A percentile compares a stretch with the other conserved stretches of the same genome.
Evolutionary conservation across 2,797 vertebrate genomes (phyloP).

Genomic region (Ptychadena robeensis): DNA sequence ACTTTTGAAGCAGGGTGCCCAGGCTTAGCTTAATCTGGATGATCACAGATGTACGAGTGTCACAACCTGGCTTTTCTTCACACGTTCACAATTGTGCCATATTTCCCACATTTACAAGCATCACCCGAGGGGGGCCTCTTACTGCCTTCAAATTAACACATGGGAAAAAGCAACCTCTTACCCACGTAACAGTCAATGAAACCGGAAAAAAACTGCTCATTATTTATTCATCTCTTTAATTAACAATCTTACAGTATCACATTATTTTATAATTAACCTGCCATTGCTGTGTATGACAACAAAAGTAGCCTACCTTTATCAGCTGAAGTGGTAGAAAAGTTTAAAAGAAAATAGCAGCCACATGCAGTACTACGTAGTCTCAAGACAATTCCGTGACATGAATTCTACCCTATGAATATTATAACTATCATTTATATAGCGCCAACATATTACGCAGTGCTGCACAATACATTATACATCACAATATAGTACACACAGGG

Average conservation of each 20-base stretch:
- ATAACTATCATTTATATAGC: too few species aligned
- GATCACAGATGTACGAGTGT: constrained; percentile 43
- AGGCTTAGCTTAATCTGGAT: constrained; percentile 53
- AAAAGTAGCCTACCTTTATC: background rate
- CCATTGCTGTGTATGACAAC: background rate
- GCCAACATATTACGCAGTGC: too few species aligned
- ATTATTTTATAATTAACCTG: too few species aligned
- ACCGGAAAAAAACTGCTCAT: background rate
- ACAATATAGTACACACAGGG: too few species aligned
- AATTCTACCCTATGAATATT: background rate
- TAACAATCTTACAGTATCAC: too few species aligned
- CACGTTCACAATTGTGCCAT: constrained; percentile 28
- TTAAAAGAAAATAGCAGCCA: background rate
- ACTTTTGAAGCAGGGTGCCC: constrained; percentile 45
- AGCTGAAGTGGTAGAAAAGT: background rate
- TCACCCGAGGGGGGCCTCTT: constrained; percentile 22
- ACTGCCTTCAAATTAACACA: constrained; percentile 28
- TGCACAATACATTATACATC: too few species aligned
- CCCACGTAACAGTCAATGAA: background rate
- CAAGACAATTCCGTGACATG: background rate
- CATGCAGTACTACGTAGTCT: too few species aligned
- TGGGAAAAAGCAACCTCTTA: background rate
- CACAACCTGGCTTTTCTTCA: constrained; percentile 35
- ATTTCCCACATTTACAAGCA: constrained; percentile 36
- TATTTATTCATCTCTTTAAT: background rate